Evolutionary conservation across 2,797 vertebrate genomes (phyloP).

Genomic region (Notolepis coatsorum): DNA sequence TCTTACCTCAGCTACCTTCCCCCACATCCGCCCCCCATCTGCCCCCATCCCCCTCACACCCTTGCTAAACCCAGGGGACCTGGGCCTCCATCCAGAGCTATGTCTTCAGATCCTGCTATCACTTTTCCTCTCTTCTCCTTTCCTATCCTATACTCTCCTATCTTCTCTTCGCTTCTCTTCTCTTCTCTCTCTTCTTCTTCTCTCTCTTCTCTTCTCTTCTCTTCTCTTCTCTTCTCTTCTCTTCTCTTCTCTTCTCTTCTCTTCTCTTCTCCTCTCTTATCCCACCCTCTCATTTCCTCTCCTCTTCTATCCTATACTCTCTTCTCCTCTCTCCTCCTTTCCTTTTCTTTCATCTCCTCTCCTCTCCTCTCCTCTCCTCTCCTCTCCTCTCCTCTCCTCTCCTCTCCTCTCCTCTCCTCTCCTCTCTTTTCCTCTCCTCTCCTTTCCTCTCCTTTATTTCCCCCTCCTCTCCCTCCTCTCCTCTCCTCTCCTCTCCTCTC

Average conservation of each 20-base stretch:
- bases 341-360: too few relatives aligned
- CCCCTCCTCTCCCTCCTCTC: neutral
- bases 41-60: neutral
- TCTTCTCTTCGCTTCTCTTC: too few relatives aligned
- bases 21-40: slow-evolving; percentile 9
- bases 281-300: too few relatives aligned
- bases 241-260: slow-evolving; percentile 1
- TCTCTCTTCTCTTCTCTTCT: too few relatives aligned
- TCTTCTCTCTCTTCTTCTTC: neutral
- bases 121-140: neutral
- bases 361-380: neutral
- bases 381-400: too few relatives aligned
- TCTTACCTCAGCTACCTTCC: slow-evolving; percentile 17
- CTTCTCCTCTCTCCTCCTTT: too few relatives aligned
- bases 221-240: neutral
- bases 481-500: neutral
- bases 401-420: too few relatives aligned
- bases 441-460: neutral
- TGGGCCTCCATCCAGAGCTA: neutral
- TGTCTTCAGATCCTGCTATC: neutral
- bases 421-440: neutral
- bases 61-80: slow-evolving; percentile 32
- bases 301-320: too few relatives aligned
- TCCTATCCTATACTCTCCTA: neutral
- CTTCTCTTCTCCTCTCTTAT: neutral